Evolutionary conservation across 2,888 invertebrate species (phyloP).

Genomic region (Barypeithes pellucidus): DNA sequence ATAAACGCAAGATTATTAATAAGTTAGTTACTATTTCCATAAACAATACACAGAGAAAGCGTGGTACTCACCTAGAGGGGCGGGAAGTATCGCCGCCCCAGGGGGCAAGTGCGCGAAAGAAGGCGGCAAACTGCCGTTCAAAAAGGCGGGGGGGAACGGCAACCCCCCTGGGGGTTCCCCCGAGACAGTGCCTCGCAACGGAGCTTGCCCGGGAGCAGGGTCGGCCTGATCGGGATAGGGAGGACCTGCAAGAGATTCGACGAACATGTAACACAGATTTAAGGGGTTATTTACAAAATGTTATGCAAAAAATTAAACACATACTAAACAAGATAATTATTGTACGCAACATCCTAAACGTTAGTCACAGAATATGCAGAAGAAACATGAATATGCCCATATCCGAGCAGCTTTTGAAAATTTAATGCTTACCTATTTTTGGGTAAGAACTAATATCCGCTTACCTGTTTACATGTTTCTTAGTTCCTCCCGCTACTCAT

Average conservation of each 20-base stretch:
- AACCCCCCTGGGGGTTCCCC: slow-evolving; percentile 68
- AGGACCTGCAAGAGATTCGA: slow-evolving; percentile 54
- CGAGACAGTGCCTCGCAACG: slow-evolving; percentile 76
- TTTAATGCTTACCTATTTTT: too few relatives aligned
- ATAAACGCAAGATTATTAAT: background rate
- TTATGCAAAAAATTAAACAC: background rate
- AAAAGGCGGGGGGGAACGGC: slow-evolving; percentile 73
- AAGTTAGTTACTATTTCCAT: background rate
- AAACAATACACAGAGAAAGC: background rate
- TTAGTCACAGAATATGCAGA: too few relatives aligned
- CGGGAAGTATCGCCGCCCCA: slow-evolving; percentile 74
- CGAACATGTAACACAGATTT: slow-evolving; percentile 19
- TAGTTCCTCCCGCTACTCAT: too few relatives aligned
- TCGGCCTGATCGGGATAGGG: slow-evolving; percentile 78
- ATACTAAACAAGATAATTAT: background rate
- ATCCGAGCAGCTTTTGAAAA: too few relatives aligned
- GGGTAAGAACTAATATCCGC: too few relatives aligned
- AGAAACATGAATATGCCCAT: too few relatives aligned
- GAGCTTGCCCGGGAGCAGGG: slow-evolving; percentile 79
- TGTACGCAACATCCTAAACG: background rate
- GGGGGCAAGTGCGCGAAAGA: slow-evolving; percentile 76
- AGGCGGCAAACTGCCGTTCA: slow-evolving; percentile 68
- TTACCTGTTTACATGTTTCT: too few relatives aligned
- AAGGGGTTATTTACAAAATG: slow-evolving; percentile 26
- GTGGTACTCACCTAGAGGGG: slow-evolving; percentile 60